Base-by-base conservation (phyloP, 2,797 vertebrate species). In the Ciconia nigra region DNA sequence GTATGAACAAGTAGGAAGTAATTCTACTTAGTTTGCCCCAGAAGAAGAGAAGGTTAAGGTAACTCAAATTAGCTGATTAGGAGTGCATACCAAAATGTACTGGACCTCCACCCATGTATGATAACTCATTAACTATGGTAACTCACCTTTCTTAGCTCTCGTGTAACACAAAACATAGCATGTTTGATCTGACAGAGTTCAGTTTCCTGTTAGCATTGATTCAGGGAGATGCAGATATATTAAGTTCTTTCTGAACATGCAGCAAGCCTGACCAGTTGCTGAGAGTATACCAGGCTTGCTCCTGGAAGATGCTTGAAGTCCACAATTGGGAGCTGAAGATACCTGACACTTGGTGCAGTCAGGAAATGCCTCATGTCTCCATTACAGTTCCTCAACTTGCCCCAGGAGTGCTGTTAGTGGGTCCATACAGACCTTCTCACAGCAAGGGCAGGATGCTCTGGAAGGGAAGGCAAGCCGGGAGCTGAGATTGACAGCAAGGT, bases 311-410 rank as follows among this genome's bases (percentile, higher is more conserved):
- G 52, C 31, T 37, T 37, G 12, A 66, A 55, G 62, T 42, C 52
- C 57, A 37, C 29, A 41, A 3, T 37, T 51, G 42, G 47, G 42
- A 62, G 33, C 33, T 72, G 79, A 42, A 76, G 52, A 19, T 24
- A 37, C 7, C 10, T 26, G 29, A 14, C 21, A 10, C 51, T 51
- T 63, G 51, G 39, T 2, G 9, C 19, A 9, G 49, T 14, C 13
- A 33, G 37, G 49, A 82, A 54, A 9, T 12, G 24, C 52, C 47
- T 71, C 6, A 1, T n/a, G 55, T 54, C 59, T 86, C 69, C 1
- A 0, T 67, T 67, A 37, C 24, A 39, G 13, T n/a, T 77, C n/a
- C 54, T 67, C 1, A 0, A 1, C 18, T 41, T 42, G 55, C 41
- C 57, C 59, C 9, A 2, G 54, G 26, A 58, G 35, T 29, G 47